A percentile compares a stretch with the other conserved stretches of the same genome.
Evolutionary conservation across 2,797 vertebrate species (phyloP).

Genomic region (Chelidonichthys spinosus): DNA sequence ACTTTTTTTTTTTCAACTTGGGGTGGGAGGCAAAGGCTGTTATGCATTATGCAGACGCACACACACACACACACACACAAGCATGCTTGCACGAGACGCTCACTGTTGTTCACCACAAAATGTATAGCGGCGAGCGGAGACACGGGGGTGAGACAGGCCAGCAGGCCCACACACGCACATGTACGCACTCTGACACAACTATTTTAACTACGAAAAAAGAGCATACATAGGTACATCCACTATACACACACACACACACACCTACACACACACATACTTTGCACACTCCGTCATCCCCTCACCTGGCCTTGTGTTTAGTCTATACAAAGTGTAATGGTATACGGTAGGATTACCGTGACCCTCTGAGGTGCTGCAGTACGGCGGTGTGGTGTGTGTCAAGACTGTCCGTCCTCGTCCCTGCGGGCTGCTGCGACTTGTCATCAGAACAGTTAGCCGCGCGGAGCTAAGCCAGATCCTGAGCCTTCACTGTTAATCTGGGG

Average conservation of each 20-base stretch:
- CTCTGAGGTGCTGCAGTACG: conserved; percentile 66
- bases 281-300: conserved; percentile 74
- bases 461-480: conserved; percentile 62
- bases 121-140: conserved; percentile 46
- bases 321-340: conserved; percentile 79
- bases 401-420: conserved; percentile 65
- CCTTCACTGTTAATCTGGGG: conserved; percentile 50
- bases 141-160: conserved; percentile 53
- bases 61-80: conserved; percentile 59
- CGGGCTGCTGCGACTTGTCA: conserved; percentile 63
- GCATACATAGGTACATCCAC: conserved; percentile 21
- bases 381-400: conserved; percentile 74
- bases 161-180: conserved; percentile 63
- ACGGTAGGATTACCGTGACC: conserved; percentile 72
- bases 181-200: conserved; percentile 42
- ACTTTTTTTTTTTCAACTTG: conserved; percentile 62
- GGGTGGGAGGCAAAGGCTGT: conserved; percentile 69
- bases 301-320: conserved; percentile 84
- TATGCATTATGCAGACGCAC: conserved; percentile 74
- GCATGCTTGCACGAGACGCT: conserved; percentile 57
- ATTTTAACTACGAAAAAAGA: conserved; percentile 25
- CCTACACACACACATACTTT: conserved; percentile 17
- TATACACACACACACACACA: conserved; percentile 34
- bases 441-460: conserved; percentile 49
- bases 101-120: conserved; percentile 52